These are phyloP conservation scores for Zoanthus gigantus DNA, from an alignment of 92 coral and sea anemone species.

Conservation along the genomic window DNA sequence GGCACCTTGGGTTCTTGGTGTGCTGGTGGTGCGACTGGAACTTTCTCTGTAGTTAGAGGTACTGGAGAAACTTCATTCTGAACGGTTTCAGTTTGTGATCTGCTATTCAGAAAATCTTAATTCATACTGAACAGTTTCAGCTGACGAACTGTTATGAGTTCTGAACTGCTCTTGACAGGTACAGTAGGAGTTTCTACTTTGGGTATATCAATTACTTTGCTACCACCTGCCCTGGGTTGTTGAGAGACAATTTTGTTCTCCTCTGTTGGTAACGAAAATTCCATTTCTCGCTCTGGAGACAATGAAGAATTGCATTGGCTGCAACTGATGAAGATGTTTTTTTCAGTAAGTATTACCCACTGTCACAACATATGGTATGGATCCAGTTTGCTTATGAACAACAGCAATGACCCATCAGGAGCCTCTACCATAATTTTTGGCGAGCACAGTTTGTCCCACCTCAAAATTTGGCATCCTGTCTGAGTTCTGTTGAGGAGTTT, in stretches of 20 bases:
- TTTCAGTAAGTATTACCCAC: background rate
- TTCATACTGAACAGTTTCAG: background rate
- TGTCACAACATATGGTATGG: background rate
- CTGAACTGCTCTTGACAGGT: background rate
- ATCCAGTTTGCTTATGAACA: constrained; percentile 21
- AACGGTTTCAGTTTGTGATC: constrained; percentile 6
- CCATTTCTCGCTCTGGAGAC: background rate
- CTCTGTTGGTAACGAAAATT: background rate
- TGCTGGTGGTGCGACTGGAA: background rate
- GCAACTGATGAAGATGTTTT: background rate
- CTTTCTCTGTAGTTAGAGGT: background rate
- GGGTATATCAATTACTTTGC: background rate
- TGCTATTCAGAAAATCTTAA: background rate
- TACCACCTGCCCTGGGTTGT: background rate
- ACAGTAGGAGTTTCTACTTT: background rate
- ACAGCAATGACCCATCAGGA: background rate
- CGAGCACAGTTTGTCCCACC: too few relatives aligned
- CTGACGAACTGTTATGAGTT: background rate
- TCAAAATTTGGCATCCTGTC: background rate
- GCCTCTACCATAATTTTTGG: background rate
- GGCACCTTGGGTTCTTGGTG: constrained; percentile 4
- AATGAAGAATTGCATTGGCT: background rate
- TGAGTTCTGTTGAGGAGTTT: too few relatives aligned
- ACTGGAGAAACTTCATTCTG: constrained; percentile 1
- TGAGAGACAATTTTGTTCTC: background rate